These are phyloP conservation scores for Nothobranchius furzeri DNA, from an alignment of 2,113 vertebrate species.

Conservation along the genomic window DNA sequence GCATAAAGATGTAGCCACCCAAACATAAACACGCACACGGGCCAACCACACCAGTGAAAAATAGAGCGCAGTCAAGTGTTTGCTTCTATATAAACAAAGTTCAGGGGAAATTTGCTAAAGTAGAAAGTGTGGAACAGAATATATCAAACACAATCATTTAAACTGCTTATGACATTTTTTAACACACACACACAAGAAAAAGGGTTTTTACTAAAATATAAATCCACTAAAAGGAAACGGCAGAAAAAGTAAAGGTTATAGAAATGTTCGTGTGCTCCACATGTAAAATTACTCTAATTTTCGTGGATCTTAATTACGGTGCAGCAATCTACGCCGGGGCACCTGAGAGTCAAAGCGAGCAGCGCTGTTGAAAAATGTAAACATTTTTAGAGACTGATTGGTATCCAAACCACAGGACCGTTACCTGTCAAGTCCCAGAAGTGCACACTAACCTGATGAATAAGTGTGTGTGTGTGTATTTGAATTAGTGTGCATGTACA, in stretches of 20 bases:
- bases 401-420: constrained; percentile 75
- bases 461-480: constrained; percentile 41
- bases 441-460: constrained; percentile 61
- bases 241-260: not conserved
- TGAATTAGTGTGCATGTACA: constrained; percentile 54
- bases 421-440: constrained; percentile 74
- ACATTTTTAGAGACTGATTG: constrained; percentile 77
- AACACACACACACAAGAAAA: not conserved
- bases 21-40: constrained; percentile 41
- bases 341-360: constrained; percentile 67
- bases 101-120: not conserved
- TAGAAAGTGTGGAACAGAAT: not conserved
- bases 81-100: not conserved
- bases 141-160: not conserved
- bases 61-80: constrained; percentile 14
- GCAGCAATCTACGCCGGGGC: constrained; percentile 47
- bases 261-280: constrained; percentile 17
- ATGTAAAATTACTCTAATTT: constrained; percentile 49
- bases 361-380: constrained; percentile 72
- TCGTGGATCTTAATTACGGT: constrained; percentile 61
- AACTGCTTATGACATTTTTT: not conserved
- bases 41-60: constrained; percentile 27
- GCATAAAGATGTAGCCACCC: constrained; percentile 50
- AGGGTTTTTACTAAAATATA: not conserved
- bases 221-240: not conserved